Evolutionary conservation across 1,140 invertebrate species (phyloP).

Genomic region (Metaphire vulgaris): DNA sequence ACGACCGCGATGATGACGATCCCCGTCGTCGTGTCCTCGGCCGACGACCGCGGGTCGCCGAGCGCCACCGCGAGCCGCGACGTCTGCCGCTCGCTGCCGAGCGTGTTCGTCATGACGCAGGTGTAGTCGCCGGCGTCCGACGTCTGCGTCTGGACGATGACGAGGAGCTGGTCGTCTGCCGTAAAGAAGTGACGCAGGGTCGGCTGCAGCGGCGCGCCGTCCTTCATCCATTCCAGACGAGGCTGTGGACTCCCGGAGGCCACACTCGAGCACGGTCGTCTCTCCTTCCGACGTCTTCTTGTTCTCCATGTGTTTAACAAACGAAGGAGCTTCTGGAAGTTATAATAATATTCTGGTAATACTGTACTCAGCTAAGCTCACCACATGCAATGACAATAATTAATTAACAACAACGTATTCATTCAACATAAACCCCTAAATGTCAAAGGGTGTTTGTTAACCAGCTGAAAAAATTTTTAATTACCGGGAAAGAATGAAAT

Average conservation of each 20-base stretch:
- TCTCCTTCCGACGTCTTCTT: constrained; percentile 71
- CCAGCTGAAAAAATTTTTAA: too few species aligned
- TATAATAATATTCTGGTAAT: too few species aligned
- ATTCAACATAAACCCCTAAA: too few species aligned
- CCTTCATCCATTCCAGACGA: constrained; percentile 79
- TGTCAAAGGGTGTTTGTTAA: too few species aligned
- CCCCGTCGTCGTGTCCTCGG: constrained; percentile 67
- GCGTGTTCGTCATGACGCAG: constrained; percentile 77
- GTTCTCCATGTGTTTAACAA: constrained; percentile 72
- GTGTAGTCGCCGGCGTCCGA: constrained; percentile 77
- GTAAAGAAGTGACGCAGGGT: constrained; percentile 72
- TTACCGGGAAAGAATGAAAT: too few species aligned
- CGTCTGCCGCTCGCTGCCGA: constrained; percentile 61
- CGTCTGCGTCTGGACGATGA: constrained; percentile 71
- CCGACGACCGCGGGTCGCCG: constrained; percentile 39
- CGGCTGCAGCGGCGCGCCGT: constrained; percentile 63
- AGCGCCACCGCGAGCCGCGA: constrained; percentile 52
- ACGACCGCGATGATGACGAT: constrained; percentile 82
- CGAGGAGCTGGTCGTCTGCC: constrained; percentile 73
- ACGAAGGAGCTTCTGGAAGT: constrained; percentile 66
- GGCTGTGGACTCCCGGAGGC: constrained; percentile 77
- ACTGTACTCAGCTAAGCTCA: too few species aligned
- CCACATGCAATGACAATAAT: too few species aligned
- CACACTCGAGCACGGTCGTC: constrained; percentile 79
- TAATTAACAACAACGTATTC: too few species aligned